Base-by-base conservation (phyloP, 2,113 vertebrate species). In the Syngnathus floridae region DNA sequence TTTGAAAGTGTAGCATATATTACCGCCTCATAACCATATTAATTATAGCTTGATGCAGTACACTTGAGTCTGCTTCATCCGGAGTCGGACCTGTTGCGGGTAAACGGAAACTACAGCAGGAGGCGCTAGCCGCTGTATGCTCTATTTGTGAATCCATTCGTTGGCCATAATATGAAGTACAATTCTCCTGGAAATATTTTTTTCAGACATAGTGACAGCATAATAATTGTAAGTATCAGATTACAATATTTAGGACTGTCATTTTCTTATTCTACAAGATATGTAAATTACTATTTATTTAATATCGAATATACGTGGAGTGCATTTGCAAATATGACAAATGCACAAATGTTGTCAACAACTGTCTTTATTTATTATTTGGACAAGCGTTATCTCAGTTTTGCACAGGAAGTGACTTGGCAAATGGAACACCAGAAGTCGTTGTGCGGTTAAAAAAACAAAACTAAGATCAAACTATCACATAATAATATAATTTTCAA, bases 341-440 rank as follows among this genome's bases (percentile, higher is more conserved):
- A 48, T 62, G 45, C 46, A 69, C 17, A 40, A 55, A 14, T 43
- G 45, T 7, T 1, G 3, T 54, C 8, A 3, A 17, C 13, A 57
- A 19, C 1, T 56, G 41, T 14, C 13, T 80, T 82, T 75, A 76
- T 80, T 80, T 58, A 36, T 56, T 21, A 64, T 35, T 54, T 1
- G 22, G 54, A 56, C 19, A 56, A 14, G 31, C 9, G 54, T 14
- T 35, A 19, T 43, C 48, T 51, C 48, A 56, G 13, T 36, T 52
- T 71, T 19, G 36, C 46, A 48, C 9, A 45, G 13, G 65, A 71
- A 73, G 46, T 31, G 7, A 51, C 38, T 54, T 51, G 21, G 19
- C 48, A 62, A 62, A 52, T 51, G 54, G 22, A 66, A 78, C 57
- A 61, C 38, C 38, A 67, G 40, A 40, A 49, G 55, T 22, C 21